Evolutionary conservation across 2,113 vertebrate genomes (phyloP).

Genomic region (Coreoperca whiteheadi): DNA sequence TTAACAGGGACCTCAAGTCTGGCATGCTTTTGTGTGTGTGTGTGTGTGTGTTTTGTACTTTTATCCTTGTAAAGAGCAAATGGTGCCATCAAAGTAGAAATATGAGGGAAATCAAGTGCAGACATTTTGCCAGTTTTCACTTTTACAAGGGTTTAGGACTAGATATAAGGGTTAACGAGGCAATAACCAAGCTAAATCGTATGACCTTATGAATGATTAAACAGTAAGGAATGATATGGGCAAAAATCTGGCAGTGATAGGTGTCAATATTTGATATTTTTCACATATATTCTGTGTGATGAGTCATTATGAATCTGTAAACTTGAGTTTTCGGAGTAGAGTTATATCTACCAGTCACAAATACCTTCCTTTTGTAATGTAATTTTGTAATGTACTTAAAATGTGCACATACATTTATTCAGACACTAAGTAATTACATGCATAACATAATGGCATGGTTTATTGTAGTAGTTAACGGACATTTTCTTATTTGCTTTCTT

Average conservation of each 20-base stretch:
- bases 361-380: not conserved
- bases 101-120: slow-evolving; percentile 34
- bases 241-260: not conserved
- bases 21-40: not conserved
- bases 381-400: not conserved
- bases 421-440: not conserved
- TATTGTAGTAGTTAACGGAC: not conserved
- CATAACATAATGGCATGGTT: not conserved
- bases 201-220: slow-evolving; percentile 17
- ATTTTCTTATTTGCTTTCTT: not conserved
- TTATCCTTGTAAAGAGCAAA: slow-evolving; percentile 57
- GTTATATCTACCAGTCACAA: not conserved
- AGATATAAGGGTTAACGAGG: slow-evolving; percentile 41
- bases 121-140: slow-evolving; percentile 20
- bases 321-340: not conserved
- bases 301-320: not conserved
- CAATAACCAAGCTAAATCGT: slow-evolving; percentile 21
- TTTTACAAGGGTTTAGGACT: slow-evolving; percentile 32
- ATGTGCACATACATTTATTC: not conserved
- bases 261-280: not conserved
- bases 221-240: not conserved
- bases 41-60: slow-evolving; percentile 29
- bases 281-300: no score
- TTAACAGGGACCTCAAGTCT: slow-evolving; percentile 44
- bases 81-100: slow-evolving; percentile 30